Percentiles rank a stretch among this genome's conserved stretches.
phyloP scores from a whole-genome alignment of 2,888 invertebrate species.

The Aspidiotus rigidus region DNA sequence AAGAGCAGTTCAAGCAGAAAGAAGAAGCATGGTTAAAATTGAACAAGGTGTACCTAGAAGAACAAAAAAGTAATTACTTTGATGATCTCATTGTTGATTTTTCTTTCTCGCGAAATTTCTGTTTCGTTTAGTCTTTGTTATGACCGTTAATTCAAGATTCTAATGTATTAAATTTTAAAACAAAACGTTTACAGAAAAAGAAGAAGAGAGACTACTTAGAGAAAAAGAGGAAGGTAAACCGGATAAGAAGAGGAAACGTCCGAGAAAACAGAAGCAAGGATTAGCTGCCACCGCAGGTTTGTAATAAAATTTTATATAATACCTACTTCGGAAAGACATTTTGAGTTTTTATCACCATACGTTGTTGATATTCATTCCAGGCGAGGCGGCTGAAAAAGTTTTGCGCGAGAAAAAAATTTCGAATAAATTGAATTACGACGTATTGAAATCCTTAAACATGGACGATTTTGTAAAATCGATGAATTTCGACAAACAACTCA shows the following conservation, averaged over 20 bases:
- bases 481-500: slow-evolving; percentile 17
- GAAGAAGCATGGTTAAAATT: slow-evolving; percentile 75
- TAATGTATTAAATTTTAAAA: too few species aligned
- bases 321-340: slow-evolving; percentile 52
- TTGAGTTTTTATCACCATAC: slow-evolving; percentile 42
- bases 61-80: slow-evolving; percentile 52
- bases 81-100: neutral
- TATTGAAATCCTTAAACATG: slow-evolving; percentile 47
- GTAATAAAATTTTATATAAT: slow-evolving; percentile 41
- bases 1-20: slow-evolving; percentile 72
- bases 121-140: neutral
- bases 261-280: slow-evolving; percentile 3
- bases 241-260: slow-evolving; percentile 63
- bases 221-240: slow-evolving; percentile 70
- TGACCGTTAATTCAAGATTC: too few species aligned
- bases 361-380: slow-evolving; percentile 6
- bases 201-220: slow-evolving; percentile 69
- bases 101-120: neutral
- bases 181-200: slow-evolving; percentile 48
- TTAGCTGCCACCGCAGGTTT: slow-evolving; percentile 23
- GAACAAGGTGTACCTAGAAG: slow-evolving; percentile 77
- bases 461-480: slow-evolving; percentile 26
- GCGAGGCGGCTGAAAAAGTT: slow-evolving; percentile 91
- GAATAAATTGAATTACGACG: slow-evolving; percentile 95
- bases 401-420: slow-evolving; percentile 91